Percentiles rank a stretch among this genome's conserved stretches.
Conservation (phyloP, 1,140 invertebrate genomes). For the Agrilus planipennis region DNA sequence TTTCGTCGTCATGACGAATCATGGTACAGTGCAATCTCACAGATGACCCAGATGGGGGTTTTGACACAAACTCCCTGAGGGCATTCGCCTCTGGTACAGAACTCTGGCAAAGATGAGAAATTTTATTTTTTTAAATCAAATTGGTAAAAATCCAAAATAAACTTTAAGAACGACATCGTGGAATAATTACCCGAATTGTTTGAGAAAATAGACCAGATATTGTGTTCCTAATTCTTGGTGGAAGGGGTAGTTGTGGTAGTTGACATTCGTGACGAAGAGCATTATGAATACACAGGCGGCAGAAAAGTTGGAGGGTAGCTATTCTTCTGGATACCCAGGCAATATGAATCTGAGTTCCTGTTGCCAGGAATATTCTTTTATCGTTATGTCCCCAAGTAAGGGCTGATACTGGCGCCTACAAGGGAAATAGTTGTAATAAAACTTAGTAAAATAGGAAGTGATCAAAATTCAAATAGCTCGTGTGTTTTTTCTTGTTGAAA, state of each 20-base stretch:
- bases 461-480: no score
- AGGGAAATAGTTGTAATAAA: slow-evolving; percentile 10
- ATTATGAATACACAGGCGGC: slow-evolving; percentile 55
- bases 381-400: slow-evolving; percentile 98
- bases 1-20: slow-evolving; percentile 82
- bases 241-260: slow-evolving; percentile 64
- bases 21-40: slow-evolving; percentile 91
- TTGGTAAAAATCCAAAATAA: neutral
- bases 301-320: slow-evolving; percentile 79
- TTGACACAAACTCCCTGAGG: slow-evolving; percentile 84
- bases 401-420: slow-evolving; percentile 73
- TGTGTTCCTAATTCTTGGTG: slow-evolving; percentile 68
- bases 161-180: neutral
- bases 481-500: neutral
- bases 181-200: slow-evolving; percentile 72
- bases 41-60: slow-evolving; percentile 70
- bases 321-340: slow-evolving; percentile 86
- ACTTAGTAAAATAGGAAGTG: neutral
- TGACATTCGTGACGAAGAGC: slow-evolving; percentile 47
- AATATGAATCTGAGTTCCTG: slow-evolving; percentile 78
- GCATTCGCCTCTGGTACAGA: slow-evolving; percentile 82
- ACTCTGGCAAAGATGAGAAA: slow-evolving; percentile 53
- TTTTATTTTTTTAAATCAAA: neutral
- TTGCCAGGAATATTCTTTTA: slow-evolving; percentile 83
- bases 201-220: slow-evolving; percentile 85